phyloP scores from a whole-genome alignment of 1,140 invertebrate genomes.

The Nomia melanderi region DNA sequence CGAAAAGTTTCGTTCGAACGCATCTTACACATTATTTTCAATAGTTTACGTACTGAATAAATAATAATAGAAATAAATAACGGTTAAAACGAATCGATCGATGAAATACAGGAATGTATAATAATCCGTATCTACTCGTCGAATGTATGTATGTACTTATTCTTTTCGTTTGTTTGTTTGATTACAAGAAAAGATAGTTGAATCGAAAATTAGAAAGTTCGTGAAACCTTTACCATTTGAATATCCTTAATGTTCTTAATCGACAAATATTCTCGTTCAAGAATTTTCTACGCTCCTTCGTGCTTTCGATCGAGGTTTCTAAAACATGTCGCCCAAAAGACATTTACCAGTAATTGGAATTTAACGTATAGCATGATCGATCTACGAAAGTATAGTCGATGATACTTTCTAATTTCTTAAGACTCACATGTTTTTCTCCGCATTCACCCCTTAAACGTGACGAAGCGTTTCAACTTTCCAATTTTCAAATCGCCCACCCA shows the following conservation, averaged over 20 bases:
- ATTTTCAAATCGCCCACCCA: constrained; percentile 48
- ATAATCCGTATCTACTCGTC: constrained; percentile 50
- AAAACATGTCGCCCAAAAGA: not conserved
- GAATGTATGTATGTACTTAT: constrained; percentile 19
- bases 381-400: not conserved
- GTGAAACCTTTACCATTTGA: not conserved
- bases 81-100: constrained; percentile 9
- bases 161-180: constrained; percentile 18
- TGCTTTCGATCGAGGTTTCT: not conserved
- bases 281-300: not conserved
- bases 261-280: not conserved
- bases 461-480: constrained; percentile 43
- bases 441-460: constrained; percentile 5
- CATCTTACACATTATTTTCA: not conserved
- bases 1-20: constrained; percentile 23
- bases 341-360: too few species aligned
- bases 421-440: not conserved
- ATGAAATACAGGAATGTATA: constrained; percentile 33
- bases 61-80: constrained; percentile 29
- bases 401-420: not conserved
- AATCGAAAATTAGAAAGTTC: constrained; percentile 51
- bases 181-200: constrained; percentile 27
- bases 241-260: not conserved
- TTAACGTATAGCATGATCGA: not conserved
- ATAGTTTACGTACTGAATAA: constrained; percentile 1